A percentile compares a stretch with the other conserved stretches of the same genome.
Conservation (phyloP, 2,797 vertebrate species). For the Fistularia tabacaria region DNA sequence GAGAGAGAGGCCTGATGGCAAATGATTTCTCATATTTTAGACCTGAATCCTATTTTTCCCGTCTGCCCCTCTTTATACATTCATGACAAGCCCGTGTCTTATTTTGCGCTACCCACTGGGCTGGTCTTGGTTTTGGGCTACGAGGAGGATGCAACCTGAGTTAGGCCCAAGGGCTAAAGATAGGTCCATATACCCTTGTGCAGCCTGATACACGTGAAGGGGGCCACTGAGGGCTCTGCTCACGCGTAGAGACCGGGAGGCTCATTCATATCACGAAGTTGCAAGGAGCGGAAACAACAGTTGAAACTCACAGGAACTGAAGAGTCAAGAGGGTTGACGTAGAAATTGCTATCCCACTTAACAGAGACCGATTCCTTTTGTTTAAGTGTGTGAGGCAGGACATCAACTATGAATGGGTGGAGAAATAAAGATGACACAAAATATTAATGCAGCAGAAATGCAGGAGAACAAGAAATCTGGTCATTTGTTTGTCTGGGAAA, state of each 20-base stretch:
- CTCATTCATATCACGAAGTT: constrained; percentile 28
- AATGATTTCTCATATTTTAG: constrained; percentile 46
- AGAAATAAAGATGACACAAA: constrained; percentile 24
- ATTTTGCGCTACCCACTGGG: constrained; percentile 55
- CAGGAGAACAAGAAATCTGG: constrained; percentile 39
- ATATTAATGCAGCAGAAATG: constrained; percentile 19
- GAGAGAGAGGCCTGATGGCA: constrained; percentile 60
- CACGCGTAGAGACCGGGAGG: constrained; percentile 19
- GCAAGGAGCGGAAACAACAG: constrained; percentile 33
- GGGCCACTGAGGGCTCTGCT: constrained; percentile 4
- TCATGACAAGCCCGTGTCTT: constrained; percentile 58
- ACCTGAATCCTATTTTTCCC: constrained; percentile 52
- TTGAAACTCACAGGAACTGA: constrained; percentile 33
- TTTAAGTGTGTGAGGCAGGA: constrained; percentile 49
- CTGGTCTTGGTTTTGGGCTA: constrained; percentile 42
- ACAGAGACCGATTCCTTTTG: constrained; percentile 34
- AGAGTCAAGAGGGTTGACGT: constrained; percentile 28
- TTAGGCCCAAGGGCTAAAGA: constrained; percentile 23
- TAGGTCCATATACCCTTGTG: constrained; percentile 3
- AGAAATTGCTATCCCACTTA: constrained; percentile 33
- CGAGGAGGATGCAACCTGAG: constrained; percentile 27
- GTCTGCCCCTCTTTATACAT: constrained; percentile 50
- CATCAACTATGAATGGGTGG: constrained; percentile 23
- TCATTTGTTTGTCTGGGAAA: constrained; percentile 50
- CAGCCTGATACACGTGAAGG: too few species aligned